Evolutionary conservation across 2,113 vertebrate genomes (phyloP), one percentile per base, ranked within the genome.

Genomic region (Regulus satrapa): DNA sequence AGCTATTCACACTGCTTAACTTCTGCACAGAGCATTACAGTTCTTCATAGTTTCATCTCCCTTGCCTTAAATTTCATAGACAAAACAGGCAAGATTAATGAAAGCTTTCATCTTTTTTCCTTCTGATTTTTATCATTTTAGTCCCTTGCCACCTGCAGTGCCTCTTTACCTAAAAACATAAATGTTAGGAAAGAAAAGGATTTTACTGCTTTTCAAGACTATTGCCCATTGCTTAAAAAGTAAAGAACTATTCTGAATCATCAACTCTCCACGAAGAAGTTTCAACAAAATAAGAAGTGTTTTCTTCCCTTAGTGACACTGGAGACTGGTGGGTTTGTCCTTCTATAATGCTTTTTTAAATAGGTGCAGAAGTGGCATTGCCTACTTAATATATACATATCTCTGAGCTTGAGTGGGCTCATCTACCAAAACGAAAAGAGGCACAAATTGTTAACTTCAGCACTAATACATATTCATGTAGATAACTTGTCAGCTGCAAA

Each of bases 401-500:
- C 59, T 91, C 67, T 78, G 73, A 67, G 34, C 55, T 89, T 76
- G 52, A 49, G 75, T 63, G 40, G 56, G 45, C 52, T 64, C 55
- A 59, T 48, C 46, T 58, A 78, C 85, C 58, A 40, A 43, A 91
- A 79, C 78, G 69, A 52, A 71, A 80, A 58, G 72, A 89, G 23
- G 48, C 76, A 89, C 80, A 81, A 91, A 68, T 45, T 87, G 64
- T 89, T 80, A 95, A 89, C 73, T 85, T 74, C 61, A 81, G 64
- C 89, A 83, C 55, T 89, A 84, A 81, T 87, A 72, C 76, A 72
- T 95, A 86, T 78, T 81, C 61, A 61, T 75, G 72, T 59, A 83
- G 68, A 73, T 90, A 69, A 69, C 88, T 88, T 90, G 75, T 93
- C 90, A 77, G 67, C 54, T 92, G 85, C 68, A 94, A 95, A 95